A percentile compares a stretch with the other conserved stretches of the same genome.
Evolutionary conservation across 2,888 invertebrate species (phyloP).

Genomic region (Oasisia sp.): DNA sequence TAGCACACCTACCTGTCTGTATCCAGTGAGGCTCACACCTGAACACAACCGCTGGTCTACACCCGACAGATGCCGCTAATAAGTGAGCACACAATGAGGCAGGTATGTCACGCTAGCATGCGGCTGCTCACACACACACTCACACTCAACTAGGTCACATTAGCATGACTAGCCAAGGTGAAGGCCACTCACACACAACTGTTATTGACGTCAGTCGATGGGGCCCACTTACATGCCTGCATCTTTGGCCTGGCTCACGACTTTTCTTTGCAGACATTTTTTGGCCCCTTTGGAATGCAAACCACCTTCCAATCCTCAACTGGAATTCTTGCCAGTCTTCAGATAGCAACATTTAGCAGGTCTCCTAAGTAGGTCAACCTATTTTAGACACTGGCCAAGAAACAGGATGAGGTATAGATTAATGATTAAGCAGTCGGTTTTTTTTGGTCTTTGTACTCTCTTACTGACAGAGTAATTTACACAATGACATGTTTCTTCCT

Average conservation of each 20-base stretch:
- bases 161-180: constrained; percentile 17
- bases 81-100: constrained; percentile 17
- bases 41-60: neutral
- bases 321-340: neutral
- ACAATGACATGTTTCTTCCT: neutral
- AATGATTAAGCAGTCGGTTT: neutral
- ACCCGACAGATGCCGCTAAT: neutral
- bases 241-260: neutral
- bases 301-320: neutral
- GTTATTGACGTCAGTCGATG: neutral
- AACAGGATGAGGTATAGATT: neutral
- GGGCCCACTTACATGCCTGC: neutral
- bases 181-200: neutral
- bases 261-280: neutral
- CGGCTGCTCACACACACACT: neutral
- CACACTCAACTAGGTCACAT: constrained; percentile 13
- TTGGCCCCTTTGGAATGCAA: neutral
- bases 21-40: neutral
- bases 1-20: neutral
- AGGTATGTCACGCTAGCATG: constrained; percentile 6
- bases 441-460: neutral
- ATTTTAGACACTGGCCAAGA: neutral
- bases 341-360: neutral
- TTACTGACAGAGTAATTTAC: neutral
- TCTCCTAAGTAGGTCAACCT: neutral